These are phyloP conservation scores for Mormyrus lacerda DNA, from an alignment of 2,113 vertebrate species.

Conservation along the genomic window DNA sequence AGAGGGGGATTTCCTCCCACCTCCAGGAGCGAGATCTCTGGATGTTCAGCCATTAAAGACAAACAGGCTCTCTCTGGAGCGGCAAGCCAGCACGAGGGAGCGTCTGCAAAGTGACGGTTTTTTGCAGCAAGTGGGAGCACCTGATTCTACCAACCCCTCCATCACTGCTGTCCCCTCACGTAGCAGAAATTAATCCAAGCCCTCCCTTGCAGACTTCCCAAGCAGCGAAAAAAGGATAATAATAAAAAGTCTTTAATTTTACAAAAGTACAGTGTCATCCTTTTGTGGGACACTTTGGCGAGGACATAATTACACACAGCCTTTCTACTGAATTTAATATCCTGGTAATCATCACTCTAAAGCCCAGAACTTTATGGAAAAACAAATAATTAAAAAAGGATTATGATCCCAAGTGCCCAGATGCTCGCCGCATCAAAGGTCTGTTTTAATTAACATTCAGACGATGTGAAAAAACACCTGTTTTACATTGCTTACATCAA, in stretches of 20 bases:
- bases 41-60: neutral
- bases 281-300: neutral
- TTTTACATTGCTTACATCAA: slow-evolving; percentile 13
- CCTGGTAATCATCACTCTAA: slow-evolving; percentile 26
- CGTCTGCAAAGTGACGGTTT: neutral
- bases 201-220: neutral
- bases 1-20: neutral
- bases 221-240: neutral
- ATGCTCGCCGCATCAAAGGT: slow-evolving; percentile 23
- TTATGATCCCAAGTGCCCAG: slow-evolving; percentile 35
- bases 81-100: neutral
- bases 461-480: slow-evolving; percentile 37
- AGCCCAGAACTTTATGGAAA: slow-evolving; percentile 21
- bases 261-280: neutral
- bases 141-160: neutral
- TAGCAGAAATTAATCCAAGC: neutral
- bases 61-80: neutral
- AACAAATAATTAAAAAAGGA: slow-evolving; percentile 38
- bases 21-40: neutral
- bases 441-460: slow-evolving; percentile 38
- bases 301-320: neutral
- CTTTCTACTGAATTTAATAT: neutral
- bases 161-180: neutral
- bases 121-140: neutral
- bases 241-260: neutral